Conservation (phyloP, 2,888 invertebrate genomes). For the Brachypalpus laphriformis region DNA sequence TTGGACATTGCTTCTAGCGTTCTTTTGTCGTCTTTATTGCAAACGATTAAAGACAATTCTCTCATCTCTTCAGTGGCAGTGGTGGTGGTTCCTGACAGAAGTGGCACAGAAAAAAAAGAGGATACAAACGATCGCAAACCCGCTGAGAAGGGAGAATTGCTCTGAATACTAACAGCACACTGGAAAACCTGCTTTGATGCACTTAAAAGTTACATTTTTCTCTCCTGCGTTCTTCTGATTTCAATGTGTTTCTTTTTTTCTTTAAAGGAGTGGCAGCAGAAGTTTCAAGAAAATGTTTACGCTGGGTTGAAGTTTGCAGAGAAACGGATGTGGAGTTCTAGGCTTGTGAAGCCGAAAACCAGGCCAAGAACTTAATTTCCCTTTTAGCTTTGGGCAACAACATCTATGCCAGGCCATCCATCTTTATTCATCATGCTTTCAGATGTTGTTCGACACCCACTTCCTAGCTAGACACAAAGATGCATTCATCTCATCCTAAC, state of each 20-base stretch:
- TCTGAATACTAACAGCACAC: background rate
- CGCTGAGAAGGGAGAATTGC: constrained; percentile 1
- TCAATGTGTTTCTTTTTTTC: background rate
- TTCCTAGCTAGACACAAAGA: constrained; percentile 9
- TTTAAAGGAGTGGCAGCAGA: too few species aligned
- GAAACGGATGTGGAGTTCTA: background rate
- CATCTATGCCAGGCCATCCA: constrained; percentile 7
- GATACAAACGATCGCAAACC: constrained; percentile 4
- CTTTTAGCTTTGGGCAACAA: constrained; percentile 45
- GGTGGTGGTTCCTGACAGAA: constrained; percentile 44
- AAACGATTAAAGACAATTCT: constrained; percentile 69
- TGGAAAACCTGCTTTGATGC: constrained; percentile 7
- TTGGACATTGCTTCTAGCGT: constrained; percentile 39
- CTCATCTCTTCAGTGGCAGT: background rate
- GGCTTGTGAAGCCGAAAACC: constrained; percentile 45
- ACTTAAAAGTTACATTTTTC: constrained; percentile 28
- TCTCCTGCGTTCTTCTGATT: background rate
- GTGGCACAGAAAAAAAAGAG: constrained; percentile 26
- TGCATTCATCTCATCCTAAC: background rate
- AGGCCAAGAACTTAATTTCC: constrained; percentile 72
- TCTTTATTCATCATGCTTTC: constrained; percentile 21
- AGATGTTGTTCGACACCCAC: background rate
- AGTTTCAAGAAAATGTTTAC: background rate
- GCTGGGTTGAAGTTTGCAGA: background rate
- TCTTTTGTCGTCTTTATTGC: constrained; percentile 62